Evolutionary conservation across 2,113 vertebrate species (phyloP), one percentile per base, ranked within the genome.

Genomic region (Cololabis saira): DNA sequence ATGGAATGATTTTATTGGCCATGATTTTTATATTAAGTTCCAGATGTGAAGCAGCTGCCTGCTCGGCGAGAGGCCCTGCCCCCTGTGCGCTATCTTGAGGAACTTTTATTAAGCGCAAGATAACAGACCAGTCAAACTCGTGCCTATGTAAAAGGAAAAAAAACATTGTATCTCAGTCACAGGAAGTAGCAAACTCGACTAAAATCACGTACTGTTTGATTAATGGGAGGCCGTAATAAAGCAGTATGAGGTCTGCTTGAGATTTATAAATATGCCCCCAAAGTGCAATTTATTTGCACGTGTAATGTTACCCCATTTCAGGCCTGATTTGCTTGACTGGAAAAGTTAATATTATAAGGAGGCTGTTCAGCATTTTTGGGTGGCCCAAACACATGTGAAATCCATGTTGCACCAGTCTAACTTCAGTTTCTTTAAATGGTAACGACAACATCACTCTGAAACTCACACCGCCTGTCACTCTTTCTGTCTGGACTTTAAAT

Each of bases 1-100:
- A 94, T 87, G 81, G 93, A 93, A 94, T 86, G 85, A 91, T 86
- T 91, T 94, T 94, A 90, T 92, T 94, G 93, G 91, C 93, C 90
- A 90, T 84, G 86, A 87, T 91, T 88, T 93, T 93, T 91, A 89
- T 91, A 93, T 93, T 92, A 93, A 91, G 90, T 87, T 92, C 93
- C 95, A 96, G 94, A 94, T 95, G 95, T 82, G 82, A 83, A 63
- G 89, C 94, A 95, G 95, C 93, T 95, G 95, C 87, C 71, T 61
- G 78, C 79, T 66, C 78, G 84, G 84, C 81, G 68, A 87, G 85
- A 87, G 77, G 61, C 80, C 58, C 78, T 45, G 67, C 90, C 90
- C 81, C 63, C 70, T 24, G 58, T 71, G 67, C 58, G 59, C 66
- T 84, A 81, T 87, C 80, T 71, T 37, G 64, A 81, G 72, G 33